Conservation (phyloP, 2,888 invertebrate species). For the Megaustenia siamemsis region DNA sequence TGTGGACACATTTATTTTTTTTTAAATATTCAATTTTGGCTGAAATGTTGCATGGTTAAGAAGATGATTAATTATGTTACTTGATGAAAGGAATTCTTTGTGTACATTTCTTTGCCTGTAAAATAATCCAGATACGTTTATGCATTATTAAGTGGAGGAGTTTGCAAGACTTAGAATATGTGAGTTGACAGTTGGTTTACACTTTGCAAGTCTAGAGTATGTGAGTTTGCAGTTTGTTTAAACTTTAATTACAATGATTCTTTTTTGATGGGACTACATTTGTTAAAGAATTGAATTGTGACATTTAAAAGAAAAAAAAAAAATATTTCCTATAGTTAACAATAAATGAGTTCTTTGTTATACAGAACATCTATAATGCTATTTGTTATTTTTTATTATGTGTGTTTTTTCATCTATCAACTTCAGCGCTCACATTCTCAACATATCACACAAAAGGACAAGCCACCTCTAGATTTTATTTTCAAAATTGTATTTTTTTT, state of each 20-base stretch:
- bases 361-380: not conserved
- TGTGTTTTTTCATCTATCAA: not conserved
- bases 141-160: no score
- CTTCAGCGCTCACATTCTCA: no score
- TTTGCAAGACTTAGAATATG: no score
- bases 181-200: no score
- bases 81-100: not conserved
- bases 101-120: not conserved
- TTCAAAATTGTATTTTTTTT: no score
- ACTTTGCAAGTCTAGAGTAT: no score
- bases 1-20: no score
- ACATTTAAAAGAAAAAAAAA: not conserved
- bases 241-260: not conserved
- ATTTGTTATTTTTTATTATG: not conserved
- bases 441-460: no score
- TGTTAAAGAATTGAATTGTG: constrained; percentile 33
- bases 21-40: no score
- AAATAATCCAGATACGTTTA: constrained; percentile 19
- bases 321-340: not conserved
- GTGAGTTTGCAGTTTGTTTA: no score
- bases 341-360: constrained; percentile 30
- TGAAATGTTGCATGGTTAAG: not conserved
- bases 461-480: no score
- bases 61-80: not conserved
- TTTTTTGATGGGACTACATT: constrained; percentile 28